Evolutionary conservation across 2,888 invertebrate genomes (phyloP).

Genomic region (Proisotoma minuta): DNA sequence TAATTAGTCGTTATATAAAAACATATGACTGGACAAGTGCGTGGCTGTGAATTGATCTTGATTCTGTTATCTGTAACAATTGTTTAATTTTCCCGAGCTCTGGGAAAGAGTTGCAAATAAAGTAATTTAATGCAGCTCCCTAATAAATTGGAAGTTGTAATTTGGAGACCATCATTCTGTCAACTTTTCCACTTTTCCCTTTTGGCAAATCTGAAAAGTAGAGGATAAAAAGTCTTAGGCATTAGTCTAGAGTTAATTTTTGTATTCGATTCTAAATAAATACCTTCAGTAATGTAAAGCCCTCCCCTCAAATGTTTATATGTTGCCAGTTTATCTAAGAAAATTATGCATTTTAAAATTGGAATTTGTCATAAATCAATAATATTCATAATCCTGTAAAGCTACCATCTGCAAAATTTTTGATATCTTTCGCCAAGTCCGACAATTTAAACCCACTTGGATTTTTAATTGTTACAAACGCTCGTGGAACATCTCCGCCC

Average conservation of each 20-base stretch:
- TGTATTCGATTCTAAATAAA: not conserved
- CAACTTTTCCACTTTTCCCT: conserved; percentile 28
- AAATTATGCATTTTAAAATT: not conserved
- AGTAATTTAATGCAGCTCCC: too few relatives aligned
- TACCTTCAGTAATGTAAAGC: conserved; percentile 14
- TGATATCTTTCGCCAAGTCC: conserved; percentile 25
- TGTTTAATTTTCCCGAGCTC: too few relatives aligned
- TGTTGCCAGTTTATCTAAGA: conserved; percentile 17
- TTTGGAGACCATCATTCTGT: conserved; percentile 11
- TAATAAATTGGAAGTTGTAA: conserved; percentile 1
- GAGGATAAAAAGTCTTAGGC: too few relatives aligned
- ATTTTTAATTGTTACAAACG: conserved; percentile 25
- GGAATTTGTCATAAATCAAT: conserved; percentile 3
- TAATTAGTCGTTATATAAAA: too few relatives aligned
- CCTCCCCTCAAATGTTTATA: conserved; percentile 26
- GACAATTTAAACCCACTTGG: not conserved
- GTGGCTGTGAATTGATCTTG: too few relatives aligned
- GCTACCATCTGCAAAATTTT: conserved; percentile 36
- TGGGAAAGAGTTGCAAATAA: too few relatives aligned
- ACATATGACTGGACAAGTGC: too few relatives aligned
- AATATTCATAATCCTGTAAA: not conserved
- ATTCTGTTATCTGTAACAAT: too few relatives aligned
- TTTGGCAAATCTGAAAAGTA: conserved; percentile 23
- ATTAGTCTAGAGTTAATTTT: too few relatives aligned
- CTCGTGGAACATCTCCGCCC: conserved; percentile 38